phyloP scores from a whole-genome alignment of 2,113 vertebrate species.

The Lycocorax pyrrhopterus region DNA sequence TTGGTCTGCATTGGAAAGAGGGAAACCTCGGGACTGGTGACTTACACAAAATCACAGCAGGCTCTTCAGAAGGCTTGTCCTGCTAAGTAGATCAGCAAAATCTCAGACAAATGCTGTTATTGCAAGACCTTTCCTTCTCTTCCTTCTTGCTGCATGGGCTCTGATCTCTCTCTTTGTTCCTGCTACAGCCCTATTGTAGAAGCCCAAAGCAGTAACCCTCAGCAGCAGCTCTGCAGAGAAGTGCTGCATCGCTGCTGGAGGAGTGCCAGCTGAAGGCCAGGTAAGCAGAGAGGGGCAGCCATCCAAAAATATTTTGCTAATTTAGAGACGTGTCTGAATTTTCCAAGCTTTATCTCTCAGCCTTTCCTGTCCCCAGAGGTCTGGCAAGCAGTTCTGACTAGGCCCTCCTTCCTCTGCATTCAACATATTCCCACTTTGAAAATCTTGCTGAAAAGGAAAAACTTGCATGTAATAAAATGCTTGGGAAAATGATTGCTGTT shows the following conservation, averaged over 20 bases:
- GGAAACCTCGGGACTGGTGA: neutral
- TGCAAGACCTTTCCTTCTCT: neutral
- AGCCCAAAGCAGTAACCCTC: neutral
- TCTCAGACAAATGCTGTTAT: neutral
- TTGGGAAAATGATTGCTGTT: conserved; percentile 9
- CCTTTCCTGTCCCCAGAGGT: neutral
- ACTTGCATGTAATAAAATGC: neutral
- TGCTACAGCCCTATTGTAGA: neutral
- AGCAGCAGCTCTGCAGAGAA: neutral
- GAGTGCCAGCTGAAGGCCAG: neutral
- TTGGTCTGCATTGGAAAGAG: neutral
- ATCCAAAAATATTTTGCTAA: neutral
- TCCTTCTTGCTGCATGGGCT: neutral
- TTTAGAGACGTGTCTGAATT: neutral
- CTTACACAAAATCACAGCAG: neutral
- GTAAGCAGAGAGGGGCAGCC: neutral
- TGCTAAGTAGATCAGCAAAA: neutral
- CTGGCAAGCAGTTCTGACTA: neutral
- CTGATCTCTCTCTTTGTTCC: neutral
- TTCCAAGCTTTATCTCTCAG: neutral
- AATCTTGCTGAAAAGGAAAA: conserved; percentile 27
- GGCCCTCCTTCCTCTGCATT: neutral
- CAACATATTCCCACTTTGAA: neutral
- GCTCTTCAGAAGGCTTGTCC: neutral
- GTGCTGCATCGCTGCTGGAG: neutral